These are phyloP conservation scores for Opisthocomus hoazin DNA, from an alignment of 2,113 vertebrate genomes.

Conservation along the genomic window DNA sequence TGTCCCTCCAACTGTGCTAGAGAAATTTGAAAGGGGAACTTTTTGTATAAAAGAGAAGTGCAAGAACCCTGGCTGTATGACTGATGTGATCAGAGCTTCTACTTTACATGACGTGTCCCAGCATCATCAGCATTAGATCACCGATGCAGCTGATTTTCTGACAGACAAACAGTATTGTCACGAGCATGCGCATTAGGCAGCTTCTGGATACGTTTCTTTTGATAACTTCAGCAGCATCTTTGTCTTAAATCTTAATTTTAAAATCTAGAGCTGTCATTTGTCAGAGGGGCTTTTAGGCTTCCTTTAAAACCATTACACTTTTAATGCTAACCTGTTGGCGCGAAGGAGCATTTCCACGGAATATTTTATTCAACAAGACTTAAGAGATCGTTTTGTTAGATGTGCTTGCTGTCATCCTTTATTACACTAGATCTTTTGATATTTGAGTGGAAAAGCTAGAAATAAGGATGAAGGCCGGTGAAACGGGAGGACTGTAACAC, in stretches of 20 bases:
- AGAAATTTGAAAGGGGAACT: not conserved
- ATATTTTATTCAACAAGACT: constrained; percentile 13
- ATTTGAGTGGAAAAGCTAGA: not conserved
- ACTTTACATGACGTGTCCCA: not conserved
- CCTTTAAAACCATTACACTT: not conserved
- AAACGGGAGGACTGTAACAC: not conserved
- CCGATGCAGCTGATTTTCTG: accelerated
- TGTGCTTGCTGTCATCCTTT: not conserved
- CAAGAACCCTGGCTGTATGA: not conserved
- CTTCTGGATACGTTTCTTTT: not conserved
- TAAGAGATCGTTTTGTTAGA: not conserved
- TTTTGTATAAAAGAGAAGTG: not conserved
- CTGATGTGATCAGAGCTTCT: not conserved
- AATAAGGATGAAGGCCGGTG: not conserved
- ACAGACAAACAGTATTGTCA: not conserved
- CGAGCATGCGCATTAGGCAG: not conserved
- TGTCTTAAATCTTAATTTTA: not conserved
- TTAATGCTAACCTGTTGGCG: not conserved
- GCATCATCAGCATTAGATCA: not conserved
- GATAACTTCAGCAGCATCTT: not conserved
- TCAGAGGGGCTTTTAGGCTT: not conserved
- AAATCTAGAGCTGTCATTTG: not conserved
- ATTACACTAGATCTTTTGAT: not conserved
- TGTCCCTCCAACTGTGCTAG: not conserved
- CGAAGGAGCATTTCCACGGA: not conserved